Evolutionary conservation across 2,113 vertebrate species (phyloP).

Genomic region (Alces alces): DNA sequence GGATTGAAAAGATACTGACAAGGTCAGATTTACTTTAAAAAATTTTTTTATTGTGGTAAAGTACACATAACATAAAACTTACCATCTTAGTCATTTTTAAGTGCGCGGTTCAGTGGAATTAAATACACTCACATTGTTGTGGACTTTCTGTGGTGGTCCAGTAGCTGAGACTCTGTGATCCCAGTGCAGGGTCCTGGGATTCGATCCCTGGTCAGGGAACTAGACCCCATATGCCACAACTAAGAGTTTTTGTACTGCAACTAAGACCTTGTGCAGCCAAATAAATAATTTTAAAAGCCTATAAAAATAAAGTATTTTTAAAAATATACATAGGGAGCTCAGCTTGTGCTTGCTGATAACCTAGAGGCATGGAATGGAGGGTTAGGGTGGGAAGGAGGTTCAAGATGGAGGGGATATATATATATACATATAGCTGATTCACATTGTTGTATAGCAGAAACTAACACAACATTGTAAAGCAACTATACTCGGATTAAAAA

Average conservation of each 20-base stretch:
- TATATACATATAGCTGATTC: neutral
- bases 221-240: neutral
- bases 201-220: neutral
- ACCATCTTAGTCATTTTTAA: neutral
- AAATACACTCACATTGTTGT: neutral
- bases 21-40: neutral
- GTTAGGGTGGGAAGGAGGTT: neutral
- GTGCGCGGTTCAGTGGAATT: neutral
- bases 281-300: neutral
- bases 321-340: neutral
- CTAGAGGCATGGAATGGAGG: neutral
- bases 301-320: neutral
- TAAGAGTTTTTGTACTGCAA: neutral
- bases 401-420: neutral
- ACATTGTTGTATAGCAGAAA: neutral
- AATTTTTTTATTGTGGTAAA: neutral
- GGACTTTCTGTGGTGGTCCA: neutral
- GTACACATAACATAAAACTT: neutral
- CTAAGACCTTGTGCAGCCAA: neutral
- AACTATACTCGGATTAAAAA: neutral
- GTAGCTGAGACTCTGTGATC: neutral
- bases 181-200: neutral
- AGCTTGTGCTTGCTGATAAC: neutral
- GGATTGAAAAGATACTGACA: neutral
- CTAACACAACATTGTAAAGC: neutral